Conservation (phyloP, 2,113 vertebrate species). For the Excalfactoria chinensis region DNA sequence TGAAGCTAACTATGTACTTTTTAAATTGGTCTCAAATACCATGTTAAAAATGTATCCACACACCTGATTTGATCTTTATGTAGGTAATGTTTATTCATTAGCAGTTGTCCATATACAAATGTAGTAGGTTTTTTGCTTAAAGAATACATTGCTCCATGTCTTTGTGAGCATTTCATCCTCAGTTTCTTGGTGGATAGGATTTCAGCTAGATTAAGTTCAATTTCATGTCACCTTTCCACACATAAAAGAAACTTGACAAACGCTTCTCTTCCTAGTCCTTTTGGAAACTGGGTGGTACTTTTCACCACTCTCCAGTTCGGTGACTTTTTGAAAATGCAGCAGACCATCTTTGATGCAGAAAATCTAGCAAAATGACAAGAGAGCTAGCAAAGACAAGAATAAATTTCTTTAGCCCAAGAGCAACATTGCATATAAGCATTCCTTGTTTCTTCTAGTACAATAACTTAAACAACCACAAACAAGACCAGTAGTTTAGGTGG, state of each 20-base stretch:
- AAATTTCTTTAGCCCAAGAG: not conserved
- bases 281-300: not conserved
- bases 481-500: not conserved
- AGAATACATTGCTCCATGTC: not conserved
- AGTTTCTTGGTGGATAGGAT: not conserved
- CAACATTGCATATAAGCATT: too few relatives aligned
- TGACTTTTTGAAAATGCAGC: not conserved
- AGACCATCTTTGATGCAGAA: not conserved
- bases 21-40: not conserved
- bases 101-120: not conserved
- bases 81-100: not conserved
- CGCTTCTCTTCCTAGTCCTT: not conserved
- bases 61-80: not conserved
- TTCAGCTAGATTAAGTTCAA: not conserved
- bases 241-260: not conserved
- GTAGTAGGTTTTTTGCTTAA: not conserved
- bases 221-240: not conserved
- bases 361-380: not conserved
- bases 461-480: not conserved
- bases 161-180: not conserved
- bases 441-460: not conserved
- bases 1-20: not conserved
- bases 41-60: not conserved
- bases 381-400: not conserved
- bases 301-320: rapidly evolving